phyloP scores from a whole-genome alignment of 2,888 invertebrate species.

The Drosophila flavopinicola region DNA sequence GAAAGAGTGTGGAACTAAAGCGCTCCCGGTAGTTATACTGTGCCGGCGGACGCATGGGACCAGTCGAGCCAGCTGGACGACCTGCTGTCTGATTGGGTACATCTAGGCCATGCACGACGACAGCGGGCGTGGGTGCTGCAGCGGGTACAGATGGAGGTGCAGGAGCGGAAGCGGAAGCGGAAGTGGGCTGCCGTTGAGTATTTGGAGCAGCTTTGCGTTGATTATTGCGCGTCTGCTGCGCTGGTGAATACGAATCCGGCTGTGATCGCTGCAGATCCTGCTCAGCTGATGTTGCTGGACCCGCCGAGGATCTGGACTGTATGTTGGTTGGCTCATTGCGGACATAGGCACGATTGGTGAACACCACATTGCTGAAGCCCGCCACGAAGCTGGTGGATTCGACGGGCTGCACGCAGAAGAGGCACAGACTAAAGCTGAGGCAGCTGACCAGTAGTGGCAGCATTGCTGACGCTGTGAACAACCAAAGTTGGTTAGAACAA shows the following conservation, averaged over 20 bases:
- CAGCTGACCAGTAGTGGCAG: slow-evolving; percentile 29
- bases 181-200: neutral
- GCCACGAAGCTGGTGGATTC: neutral
- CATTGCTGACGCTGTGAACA: slow-evolving; percentile 26
- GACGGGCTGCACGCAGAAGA: slow-evolving; percentile 7
- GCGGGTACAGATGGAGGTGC: neutral
- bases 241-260: neutral
- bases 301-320: slow-evolving; percentile 2
- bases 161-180: neutral
- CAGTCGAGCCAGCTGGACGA: slow-evolving; percentile 1
- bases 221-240: slow-evolving; percentile 14
- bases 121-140: neutral
- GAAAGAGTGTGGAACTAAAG: slow-evolving; percentile 67
- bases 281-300: neutral
- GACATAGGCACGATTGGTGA: neutral
- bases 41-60: slow-evolving; percentile 42
- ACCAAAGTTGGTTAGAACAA: slow-evolving; percentile 24
- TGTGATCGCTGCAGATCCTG: slow-evolving; percentile 22
- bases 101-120: slow-evolving; percentile 3
- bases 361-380: neutral
- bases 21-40: slow-evolving; percentile 47
- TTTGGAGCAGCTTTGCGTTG: neutral
- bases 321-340: neutral
- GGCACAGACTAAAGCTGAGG: slow-evolving; percentile 25
- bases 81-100: neutral